A percentile compares a stretch with the other conserved stretches of the same genome.
Conservation (phyloP, 2,888 invertebrate genomes). For the Sympetrum striolatum region DNA sequence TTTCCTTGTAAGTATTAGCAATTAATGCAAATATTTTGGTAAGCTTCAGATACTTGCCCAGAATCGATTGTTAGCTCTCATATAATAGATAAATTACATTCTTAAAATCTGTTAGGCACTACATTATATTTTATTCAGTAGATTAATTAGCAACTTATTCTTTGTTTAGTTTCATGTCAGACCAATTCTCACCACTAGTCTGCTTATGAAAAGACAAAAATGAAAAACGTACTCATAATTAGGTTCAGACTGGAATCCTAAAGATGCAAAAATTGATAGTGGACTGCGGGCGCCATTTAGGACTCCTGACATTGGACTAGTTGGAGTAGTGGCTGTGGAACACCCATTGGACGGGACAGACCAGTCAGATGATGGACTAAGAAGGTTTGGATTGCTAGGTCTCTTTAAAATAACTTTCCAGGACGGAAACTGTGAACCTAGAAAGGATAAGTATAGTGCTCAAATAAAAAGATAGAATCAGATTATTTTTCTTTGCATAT, state of each 20-base stretch:
- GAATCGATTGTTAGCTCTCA: too few relatives aligned
- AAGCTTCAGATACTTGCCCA: too few relatives aligned
- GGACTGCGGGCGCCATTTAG: slow-evolving; percentile 49
- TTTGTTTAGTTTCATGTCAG: too few relatives aligned
- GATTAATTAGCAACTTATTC: too few relatives aligned
- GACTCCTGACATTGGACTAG: slow-evolving; percentile 47
- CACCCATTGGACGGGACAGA: slow-evolving; percentile 54
- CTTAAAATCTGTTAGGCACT: too few relatives aligned
- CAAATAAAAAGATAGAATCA: too few relatives aligned
- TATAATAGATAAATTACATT: too few relatives aligned
- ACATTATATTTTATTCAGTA: too few relatives aligned
- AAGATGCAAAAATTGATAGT: slow-evolving; percentile 52
- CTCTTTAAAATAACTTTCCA: slow-evolving; percentile 50
- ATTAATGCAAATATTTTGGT: too few relatives aligned
- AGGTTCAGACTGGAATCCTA: slow-evolving; percentile 50
- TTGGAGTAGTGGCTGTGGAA: slow-evolving; percentile 49
- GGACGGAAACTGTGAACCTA: slow-evolving; percentile 52
- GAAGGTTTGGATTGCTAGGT: slow-evolving; percentile 47
- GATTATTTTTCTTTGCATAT: too few relatives aligned
- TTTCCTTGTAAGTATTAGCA: too few relatives aligned
- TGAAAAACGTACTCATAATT: slow-evolving; percentile 6
- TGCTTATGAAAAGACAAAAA: background rate
- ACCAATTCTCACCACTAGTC: too few relatives aligned
- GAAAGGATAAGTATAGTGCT: background rate
- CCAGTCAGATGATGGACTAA: slow-evolving; percentile 52